Evolutionary conservation across 2,113 vertebrate species (phyloP).

Genomic region (Climacteris rufus): DNA sequence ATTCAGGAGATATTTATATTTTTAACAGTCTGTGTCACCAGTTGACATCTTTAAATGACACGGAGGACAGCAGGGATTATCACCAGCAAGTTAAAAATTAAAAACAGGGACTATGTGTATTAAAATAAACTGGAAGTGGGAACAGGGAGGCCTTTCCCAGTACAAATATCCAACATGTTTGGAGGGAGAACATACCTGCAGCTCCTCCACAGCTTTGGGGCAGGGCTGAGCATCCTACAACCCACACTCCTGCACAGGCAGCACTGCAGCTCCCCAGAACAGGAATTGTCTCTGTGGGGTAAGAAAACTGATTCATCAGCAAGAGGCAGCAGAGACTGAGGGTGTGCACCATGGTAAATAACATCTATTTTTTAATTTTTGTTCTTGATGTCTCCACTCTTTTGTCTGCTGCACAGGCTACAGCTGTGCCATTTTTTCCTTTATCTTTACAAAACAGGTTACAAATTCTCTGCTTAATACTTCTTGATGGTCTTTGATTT

Average conservation of each 20-base stretch:
- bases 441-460: not conserved
- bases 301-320: not conserved
- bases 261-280: not conserved
- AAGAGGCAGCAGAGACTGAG: not conserved
- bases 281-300: not conserved
- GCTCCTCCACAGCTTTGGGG: not conserved
- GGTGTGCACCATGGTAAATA: not conserved
- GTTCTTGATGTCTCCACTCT: not conserved
- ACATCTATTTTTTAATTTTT: not conserved
- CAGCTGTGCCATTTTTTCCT: not conserved
- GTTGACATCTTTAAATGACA: not conserved
- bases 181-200: not conserved
- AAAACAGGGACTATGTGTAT: fast-evolving
- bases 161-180: fast-evolving
- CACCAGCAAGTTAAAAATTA: not conserved
- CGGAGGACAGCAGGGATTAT: not conserved
- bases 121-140: not conserved
- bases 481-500: not conserved
- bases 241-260: fast-evolving
- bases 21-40: not conserved
- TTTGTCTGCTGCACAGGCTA: not conserved
- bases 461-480: not conserved
- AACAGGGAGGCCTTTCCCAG: not conserved
- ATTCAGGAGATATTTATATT: not conserved
- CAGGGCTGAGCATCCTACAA: not conserved